A percentile compares a stretch with the other conserved stretches of the same genome.
Evolutionary conservation across 2,113 vertebrate genomes (phyloP).

Genomic region (Myotis lucifugus): DNA sequence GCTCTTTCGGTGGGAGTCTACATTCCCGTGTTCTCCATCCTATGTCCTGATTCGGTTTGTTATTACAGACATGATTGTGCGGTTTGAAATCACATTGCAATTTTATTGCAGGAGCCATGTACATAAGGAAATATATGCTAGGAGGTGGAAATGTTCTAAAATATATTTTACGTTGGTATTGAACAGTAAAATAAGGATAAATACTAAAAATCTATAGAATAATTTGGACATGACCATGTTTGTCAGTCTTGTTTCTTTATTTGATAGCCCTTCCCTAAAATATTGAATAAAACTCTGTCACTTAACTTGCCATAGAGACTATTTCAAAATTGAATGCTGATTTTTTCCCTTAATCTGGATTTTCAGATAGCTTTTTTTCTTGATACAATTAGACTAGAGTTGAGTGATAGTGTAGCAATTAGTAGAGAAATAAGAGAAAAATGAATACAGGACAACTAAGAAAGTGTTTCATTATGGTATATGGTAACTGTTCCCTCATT

Average conservation of each 20-base stretch:
- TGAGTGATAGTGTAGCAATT: neutral
- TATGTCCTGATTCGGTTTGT: neutral
- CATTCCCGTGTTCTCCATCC: neutral
- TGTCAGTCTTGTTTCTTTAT: neutral
- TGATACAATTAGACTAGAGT: neutral
- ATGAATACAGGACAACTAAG: neutral
- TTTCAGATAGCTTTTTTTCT: neutral
- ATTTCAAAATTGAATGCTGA: neutral
- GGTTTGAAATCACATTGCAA: neutral
- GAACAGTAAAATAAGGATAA: neutral
- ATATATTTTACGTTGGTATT: neutral
- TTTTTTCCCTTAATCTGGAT: neutral
- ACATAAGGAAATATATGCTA: neutral
- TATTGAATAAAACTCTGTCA: neutral
- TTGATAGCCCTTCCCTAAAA: constrained; percentile 4
- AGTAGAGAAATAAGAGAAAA: neutral
- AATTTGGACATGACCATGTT: neutral
- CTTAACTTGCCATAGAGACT: neutral
- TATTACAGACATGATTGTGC: neutral
- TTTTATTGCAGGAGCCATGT: constrained; percentile 7
- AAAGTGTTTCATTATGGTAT: neutral
- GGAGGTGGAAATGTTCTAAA: neutral
- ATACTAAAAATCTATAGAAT: neutral
- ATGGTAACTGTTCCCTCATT: neutral
- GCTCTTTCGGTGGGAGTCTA: neutral